Evolutionary conservation across 2,113 vertebrate species (phyloP), one percentile per base, ranked within the genome.

Genomic region (Silurus asotus): DNA sequence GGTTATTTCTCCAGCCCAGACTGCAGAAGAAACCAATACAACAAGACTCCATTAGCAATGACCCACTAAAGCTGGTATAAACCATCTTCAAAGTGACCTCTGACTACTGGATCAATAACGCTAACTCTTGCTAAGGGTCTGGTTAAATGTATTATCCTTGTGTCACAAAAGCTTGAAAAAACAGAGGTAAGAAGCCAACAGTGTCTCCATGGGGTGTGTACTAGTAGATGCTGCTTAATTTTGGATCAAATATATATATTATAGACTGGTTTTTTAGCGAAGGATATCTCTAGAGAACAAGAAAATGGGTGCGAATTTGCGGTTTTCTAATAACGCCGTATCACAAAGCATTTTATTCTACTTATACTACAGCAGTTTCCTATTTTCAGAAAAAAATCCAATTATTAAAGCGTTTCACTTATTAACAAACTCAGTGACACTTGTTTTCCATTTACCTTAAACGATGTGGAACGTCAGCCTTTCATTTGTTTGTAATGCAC

Each of bases 41-140:
- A 82, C 56, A 61, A 62, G 25, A 64, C 75, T 69, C 61, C 7
- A 48, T 79, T 85, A 56, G 58, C 67, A 77, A 65, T 69, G 61
- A 79, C n/a, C n/a, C 74, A 65, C 74, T 56, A 37, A 84, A 64
- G 55, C 11, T 15, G 19, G 59, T 15, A 25, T 3, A 78, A 37
- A 53, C 7, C 48, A 37, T 13, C 49, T 45, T 14, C 15, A 61
- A 45, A 77, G n/a, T 55, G n/a, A 72, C 65, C 70, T 14, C 1
- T 23, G 6, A 67, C 20, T 53, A 6, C 3, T 17, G 28, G 48
- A 62, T 69, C 75, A 58, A 53, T 84, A 78, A 86, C 23, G 6
- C 6, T 28, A 19, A 58, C 14, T 58, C 25, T 28, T 19, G 53
- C 25, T 6, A 48, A 59, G 61, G 55, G 64, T 69, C 82, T 81